Percentiles rank a stretch among this genome's conserved stretches.
Conservation (phyloP, 1,140 invertebrate genomes). For the Drosophila athabasca region DNA sequence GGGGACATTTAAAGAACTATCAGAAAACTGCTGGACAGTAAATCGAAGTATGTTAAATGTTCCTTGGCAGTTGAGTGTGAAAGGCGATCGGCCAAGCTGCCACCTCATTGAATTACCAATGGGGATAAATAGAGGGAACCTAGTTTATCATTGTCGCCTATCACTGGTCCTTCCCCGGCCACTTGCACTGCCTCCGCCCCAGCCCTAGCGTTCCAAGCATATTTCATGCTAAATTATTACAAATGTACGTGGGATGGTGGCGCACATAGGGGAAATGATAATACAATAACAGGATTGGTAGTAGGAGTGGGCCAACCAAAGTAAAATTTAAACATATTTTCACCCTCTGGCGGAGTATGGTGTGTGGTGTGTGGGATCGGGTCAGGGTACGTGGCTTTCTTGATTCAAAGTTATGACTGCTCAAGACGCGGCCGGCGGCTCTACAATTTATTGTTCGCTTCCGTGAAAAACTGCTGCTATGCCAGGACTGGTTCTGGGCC, state of each 20-base stretch:
- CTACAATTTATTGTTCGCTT: constrained; percentile 71
- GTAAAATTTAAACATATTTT: constrained; percentile 68
- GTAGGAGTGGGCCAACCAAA: constrained; percentile 49
- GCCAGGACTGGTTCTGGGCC: constrained; percentile 4
- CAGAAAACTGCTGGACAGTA: neutral
- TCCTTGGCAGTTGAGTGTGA: neutral
- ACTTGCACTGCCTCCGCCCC: constrained; percentile 6
- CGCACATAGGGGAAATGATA: constrained; percentile 60
- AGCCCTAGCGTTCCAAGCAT: constrained; percentile 34
- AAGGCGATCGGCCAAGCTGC: neutral
- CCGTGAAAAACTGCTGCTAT: constrained; percentile 64
- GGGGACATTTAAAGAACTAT: neutral
- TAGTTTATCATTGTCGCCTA: constrained; percentile 33
- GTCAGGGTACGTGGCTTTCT: constrained; percentile 47
- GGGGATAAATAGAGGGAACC: constrained; percentile 32
- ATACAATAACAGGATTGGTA: constrained; percentile 66
- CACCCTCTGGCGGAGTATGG: constrained; percentile 12
- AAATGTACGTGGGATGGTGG: constrained; percentile 57
- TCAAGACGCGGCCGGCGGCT: constrained; percentile 64
- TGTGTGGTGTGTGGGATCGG: neutral
- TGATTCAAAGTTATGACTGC: constrained; percentile 74
- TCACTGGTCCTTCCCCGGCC: too few species aligned
- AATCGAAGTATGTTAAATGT: constrained; percentile 13
- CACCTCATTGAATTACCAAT: constrained; percentile 44
- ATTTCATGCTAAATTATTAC: constrained; percentile 75